These are phyloP conservation scores for Planococcus citri DNA, from an alignment of 1,140 invertebrate genomes.

Conservation along the genomic window DNA sequence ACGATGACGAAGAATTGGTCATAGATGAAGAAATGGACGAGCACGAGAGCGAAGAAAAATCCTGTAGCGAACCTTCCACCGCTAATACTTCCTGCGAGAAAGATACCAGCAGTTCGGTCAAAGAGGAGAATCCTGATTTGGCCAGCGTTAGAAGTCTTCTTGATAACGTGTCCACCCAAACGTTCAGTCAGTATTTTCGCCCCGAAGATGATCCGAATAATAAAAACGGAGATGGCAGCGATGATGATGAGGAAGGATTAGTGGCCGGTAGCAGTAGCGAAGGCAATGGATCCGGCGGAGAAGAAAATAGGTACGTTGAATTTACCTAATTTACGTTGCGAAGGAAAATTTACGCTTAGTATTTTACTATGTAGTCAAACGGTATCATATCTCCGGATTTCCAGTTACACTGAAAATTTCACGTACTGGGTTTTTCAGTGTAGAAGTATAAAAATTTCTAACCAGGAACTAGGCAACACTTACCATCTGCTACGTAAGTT, in stretches of 20 bases:
- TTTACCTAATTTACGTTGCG: neutral
- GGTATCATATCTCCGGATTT: neutral
- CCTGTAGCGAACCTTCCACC: constrained; percentile 22
- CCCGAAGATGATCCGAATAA: constrained; percentile 32
- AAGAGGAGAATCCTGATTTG: constrained; percentile 40
- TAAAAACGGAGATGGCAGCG: constrained; percentile 34
- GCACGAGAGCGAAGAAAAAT: constrained; percentile 26
- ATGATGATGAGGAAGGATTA: constrained; percentile 61
- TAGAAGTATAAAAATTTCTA: too few species aligned
- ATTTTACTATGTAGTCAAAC: too few species aligned
- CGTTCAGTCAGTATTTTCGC: constrained; percentile 43
- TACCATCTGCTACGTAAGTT: too few species aligned
- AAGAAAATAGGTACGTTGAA: constrained; percentile 51
- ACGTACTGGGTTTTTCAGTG: too few species aligned
- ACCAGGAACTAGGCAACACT: too few species aligned
- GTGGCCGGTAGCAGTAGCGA: constrained; percentile 58
- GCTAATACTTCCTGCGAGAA: constrained; percentile 25
- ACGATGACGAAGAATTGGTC: constrained; percentile 52
- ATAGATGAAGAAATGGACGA: constrained; percentile 48
- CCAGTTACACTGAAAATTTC: too few species aligned
- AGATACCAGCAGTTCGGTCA: constrained; percentile 20
- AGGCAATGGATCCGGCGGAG: constrained; percentile 66
- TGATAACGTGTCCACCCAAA: constrained; percentile 63
- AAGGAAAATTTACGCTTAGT: neutral
- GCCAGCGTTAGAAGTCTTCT: constrained; percentile 62